These are phyloP conservation scores for Copsychus sechellarum DNA, from an alignment of 2,113 vertebrate species.

Conservation along the genomic window DNA sequence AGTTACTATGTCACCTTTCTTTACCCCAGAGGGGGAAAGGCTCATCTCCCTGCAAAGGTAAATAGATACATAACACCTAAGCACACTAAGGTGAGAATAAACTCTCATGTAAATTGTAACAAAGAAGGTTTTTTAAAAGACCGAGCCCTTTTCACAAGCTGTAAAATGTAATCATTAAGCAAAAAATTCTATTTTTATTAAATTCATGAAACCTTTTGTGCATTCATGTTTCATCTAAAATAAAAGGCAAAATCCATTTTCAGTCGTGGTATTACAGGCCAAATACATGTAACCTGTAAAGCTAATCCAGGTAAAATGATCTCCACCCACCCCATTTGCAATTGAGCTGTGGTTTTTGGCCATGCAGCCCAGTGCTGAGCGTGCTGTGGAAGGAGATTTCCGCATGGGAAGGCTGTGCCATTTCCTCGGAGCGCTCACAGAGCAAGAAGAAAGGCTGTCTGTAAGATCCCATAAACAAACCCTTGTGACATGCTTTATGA, in stretches of 20 bases:
- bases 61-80: neutral
- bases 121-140: neutral
- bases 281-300: neutral
- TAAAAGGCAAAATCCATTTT: neutral
- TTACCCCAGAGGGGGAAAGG: neutral
- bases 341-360: neutral
- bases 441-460: conserved; percentile 20
- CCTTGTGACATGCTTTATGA: conserved; percentile 24
- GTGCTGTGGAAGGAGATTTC: neutral
- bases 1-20: neutral
- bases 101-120: neutral
- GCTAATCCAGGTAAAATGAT: neutral
- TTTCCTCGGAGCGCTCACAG: conserved; percentile 24
- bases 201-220: neutral
- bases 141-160: neutral
- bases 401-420: neutral
- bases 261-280: neutral
- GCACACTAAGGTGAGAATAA: neutral
- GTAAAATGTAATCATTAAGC: neutral
- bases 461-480: conserved; percentile 32
- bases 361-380: accelerated
- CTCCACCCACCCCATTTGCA: neutral
- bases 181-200: neutral
- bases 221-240: neutral
- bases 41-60: neutral